Conservation (phyloP, 2,113 vertebrate species). For the Damaliscus lunatus region DNA sequence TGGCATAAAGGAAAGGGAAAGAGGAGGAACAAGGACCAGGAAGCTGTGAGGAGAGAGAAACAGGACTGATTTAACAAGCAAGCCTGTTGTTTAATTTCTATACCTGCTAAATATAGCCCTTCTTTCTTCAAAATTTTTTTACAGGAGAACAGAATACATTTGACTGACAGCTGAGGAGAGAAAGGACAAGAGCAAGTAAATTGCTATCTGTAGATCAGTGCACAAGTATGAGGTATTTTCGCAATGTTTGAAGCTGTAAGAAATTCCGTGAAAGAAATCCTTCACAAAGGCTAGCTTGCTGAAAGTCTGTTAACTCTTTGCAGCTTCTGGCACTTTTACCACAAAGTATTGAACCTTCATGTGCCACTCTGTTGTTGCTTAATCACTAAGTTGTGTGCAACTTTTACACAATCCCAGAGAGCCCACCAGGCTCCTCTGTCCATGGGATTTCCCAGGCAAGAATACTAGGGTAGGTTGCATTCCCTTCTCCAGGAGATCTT, state of each 20-base stretch:
- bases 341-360: not conserved
- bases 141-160: conserved; percentile 33
- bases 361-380: not conserved
- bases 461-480: not conserved
- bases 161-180: not conserved
- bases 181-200: conserved; percentile 21
- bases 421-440: not conserved
- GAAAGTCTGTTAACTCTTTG: not conserved
- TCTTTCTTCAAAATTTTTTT: not conserved
- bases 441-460: not conserved
- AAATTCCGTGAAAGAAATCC: not conserved
- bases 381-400: accelerated
- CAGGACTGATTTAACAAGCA: conserved; percentile 17
- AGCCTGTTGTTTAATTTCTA: conserved; percentile 28
- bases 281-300: not conserved
- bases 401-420: not conserved
- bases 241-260: not conserved
- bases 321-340: not conserved
- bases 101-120: conserved; percentile 18
- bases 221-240: conserved; percentile 4
- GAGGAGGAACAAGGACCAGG: not conserved
- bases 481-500: not conserved
- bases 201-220: not conserved
- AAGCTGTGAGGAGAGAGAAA: not conserved
- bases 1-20: not conserved